A percentile compares a stretch with the other conserved stretches of the same genome.
Conservation (phyloP, 2,888 invertebrate species). For the Himalopsyche tibetana region DNA sequence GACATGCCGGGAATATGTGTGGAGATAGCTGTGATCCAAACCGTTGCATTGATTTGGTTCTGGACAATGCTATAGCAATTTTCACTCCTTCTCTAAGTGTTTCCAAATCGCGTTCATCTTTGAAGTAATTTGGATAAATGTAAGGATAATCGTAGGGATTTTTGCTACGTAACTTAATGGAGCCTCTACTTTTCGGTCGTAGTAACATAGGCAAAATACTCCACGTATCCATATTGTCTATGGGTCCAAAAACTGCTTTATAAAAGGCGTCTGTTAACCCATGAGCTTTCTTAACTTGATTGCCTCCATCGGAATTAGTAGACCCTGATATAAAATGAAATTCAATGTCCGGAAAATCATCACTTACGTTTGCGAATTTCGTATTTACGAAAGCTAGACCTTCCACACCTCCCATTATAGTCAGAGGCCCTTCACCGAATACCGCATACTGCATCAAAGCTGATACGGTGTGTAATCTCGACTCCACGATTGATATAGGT, state of each 20-base stretch:
- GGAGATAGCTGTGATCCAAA: conserved; percentile 85
- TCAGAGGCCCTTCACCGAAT: conserved; percentile 88
- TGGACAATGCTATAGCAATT: conserved; percentile 87
- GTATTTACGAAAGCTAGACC: conserved; percentile 93
- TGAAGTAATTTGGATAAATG: conserved; percentile 94
- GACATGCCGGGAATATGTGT: conserved; percentile 87
- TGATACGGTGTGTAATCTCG: conserved; percentile 86
- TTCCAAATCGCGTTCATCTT: conserved; percentile 87
- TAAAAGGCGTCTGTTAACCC: conserved; percentile 87
- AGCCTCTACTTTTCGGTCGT: conserved; percentile 89
- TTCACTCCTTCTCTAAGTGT: conserved; percentile 91
- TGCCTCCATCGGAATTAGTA: conserved; percentile 90
- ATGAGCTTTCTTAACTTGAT: conserved; percentile 87
- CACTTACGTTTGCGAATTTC: conserved; percentile 86
- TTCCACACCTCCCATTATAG: conserved; percentile 93
- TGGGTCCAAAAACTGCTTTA: conserved; percentile 83
- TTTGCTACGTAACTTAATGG: conserved; percentile 86
- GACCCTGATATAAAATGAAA: conserved; percentile 93
- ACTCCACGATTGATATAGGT: conserved; percentile 87
- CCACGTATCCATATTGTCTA: conserved; percentile 88
- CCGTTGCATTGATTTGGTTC: conserved; percentile 85
- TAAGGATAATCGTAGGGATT: conserved; percentile 93
- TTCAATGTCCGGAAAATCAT: conserved; percentile 93
- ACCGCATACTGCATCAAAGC: conserved; percentile 90
- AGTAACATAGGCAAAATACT: conserved; percentile 90